Percentiles rank a stretch among this genome's conserved stretches.
Conservation (phyloP, 1,140 invertebrate genomes). For the Magallana gigas region DNA sequence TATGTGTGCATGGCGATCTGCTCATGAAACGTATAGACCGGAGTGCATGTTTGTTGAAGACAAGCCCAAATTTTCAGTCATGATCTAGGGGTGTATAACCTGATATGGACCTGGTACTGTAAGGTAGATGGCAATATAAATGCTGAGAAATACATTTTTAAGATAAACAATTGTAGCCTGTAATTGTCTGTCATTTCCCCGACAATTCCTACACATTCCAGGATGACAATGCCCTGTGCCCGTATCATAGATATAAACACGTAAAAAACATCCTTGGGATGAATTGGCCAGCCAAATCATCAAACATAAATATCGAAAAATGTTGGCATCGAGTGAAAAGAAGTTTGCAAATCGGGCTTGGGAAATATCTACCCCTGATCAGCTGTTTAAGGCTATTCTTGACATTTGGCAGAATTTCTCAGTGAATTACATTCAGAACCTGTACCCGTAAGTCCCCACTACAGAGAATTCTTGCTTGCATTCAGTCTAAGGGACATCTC, state of each 20-base stretch:
- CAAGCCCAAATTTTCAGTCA: conserved; percentile 41
- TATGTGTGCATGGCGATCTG: conserved; percentile 44
- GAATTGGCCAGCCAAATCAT: conserved; percentile 31
- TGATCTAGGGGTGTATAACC: conserved; percentile 42
- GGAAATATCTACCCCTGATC: conserved; percentile 18
- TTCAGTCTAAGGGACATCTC: conserved; percentile 36
- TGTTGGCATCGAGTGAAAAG: conserved; percentile 38
- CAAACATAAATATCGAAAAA: conserved; percentile 43
- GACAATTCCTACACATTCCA: conserved; percentile 42
- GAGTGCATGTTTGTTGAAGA: conserved; percentile 40
- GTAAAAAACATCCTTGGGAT: conserved; percentile 45
- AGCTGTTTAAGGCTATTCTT: conserved; percentile 42
- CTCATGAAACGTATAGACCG: conserved; percentile 33
- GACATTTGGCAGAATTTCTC: conserved; percentile 37
- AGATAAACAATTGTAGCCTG: conserved; percentile 43
- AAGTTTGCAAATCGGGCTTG: not conserved
- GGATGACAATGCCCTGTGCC: conserved; percentile 41
- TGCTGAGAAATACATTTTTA: conserved; percentile 44
- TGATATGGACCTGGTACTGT: conserved; percentile 34
- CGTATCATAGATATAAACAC: conserved; percentile 29
- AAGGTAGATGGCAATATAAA: conserved; percentile 46
- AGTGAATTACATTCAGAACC: conserved; percentile 32
- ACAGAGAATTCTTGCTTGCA: not conserved
- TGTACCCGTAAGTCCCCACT: conserved; percentile 37
- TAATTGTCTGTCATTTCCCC: conserved; percentile 44